Evolutionary conservation across 2,888 invertebrate genomes (phyloP).

Genomic region (Lasioglossum villosulum): DNA sequence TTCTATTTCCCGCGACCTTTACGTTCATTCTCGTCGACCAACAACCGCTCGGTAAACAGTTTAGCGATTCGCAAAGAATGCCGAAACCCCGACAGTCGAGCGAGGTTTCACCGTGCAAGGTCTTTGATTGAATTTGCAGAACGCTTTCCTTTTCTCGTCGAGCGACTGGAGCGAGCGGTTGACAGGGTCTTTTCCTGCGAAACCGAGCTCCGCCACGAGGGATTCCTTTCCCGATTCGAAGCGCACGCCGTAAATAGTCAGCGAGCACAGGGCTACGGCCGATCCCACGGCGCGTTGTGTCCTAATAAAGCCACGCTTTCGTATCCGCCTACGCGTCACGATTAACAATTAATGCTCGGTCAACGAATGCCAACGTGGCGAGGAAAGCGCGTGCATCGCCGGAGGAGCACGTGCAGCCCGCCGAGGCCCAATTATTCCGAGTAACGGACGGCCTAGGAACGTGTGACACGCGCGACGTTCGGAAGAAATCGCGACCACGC

Average conservation of each 20-base stretch:
- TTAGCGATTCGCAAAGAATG: neutral
- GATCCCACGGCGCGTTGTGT: slow-evolving; percentile 58
- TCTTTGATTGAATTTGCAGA: neutral
- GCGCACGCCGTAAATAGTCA: slow-evolving; percentile 51
- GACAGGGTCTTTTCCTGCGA: slow-evolving; percentile 11
- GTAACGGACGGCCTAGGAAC: slow-evolving; percentile 66
- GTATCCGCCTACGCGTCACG: slow-evolving; percentile 78
- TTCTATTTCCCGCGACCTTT: neutral
- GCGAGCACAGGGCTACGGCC: slow-evolving; percentile 22
- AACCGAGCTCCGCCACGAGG: neutral
- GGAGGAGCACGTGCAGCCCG: slow-evolving; percentile 57
- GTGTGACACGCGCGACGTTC: slow-evolving; percentile 42
- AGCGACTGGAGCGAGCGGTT: neutral
- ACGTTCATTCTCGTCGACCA: neutral
- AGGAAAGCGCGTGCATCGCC: slow-evolving; percentile 60
- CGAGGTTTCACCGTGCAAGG: neutral
- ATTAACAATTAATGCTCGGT: slow-evolving; percentile 73
- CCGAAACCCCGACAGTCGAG: neutral
- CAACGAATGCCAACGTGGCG: slow-evolving; percentile 58
- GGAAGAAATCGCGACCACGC: slow-evolving; percentile 21
- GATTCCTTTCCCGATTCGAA: slow-evolving; percentile 40
- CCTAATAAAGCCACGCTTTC: slow-evolving; percentile 76
- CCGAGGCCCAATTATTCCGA: slow-evolving; percentile 67
- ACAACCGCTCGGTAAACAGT: neutral
- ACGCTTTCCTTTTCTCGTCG: slow-evolving; percentile 6